Evolutionary conservation across 2,888 invertebrate genomes (phyloP).

Genomic region (Brenthis hecate): DNA sequence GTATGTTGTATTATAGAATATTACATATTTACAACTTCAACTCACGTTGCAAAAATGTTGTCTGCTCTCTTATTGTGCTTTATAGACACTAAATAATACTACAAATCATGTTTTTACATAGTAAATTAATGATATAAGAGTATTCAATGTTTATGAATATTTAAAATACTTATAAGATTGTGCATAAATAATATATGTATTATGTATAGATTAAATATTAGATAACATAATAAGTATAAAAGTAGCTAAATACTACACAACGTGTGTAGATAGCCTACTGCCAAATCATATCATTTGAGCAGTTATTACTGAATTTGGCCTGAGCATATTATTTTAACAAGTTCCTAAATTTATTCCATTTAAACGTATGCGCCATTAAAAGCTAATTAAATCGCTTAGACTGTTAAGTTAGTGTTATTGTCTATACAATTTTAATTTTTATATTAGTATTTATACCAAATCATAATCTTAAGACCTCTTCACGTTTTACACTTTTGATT

Average conservation of each 20-base stretch:
- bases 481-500: conserved; percentile 12
- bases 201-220: conserved; percentile 5
- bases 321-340: conserved; percentile 22
- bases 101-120: conserved; percentile 10
- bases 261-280: background rate
- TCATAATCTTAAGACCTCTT: background rate
- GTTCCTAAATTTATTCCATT: conserved; percentile 33
- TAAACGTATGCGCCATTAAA: conserved; percentile 7
- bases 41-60: background rate
- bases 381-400: conserved; percentile 11
- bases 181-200: conserved; percentile 5
- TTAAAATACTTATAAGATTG: background rate
- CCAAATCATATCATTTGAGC: conserved; percentile 7
- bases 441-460: conserved; percentile 5
- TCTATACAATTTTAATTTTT: conserved; percentile 2
- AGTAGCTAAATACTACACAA: background rate
- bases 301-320: conserved; percentile 14
- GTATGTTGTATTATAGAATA: background rate
- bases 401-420: conserved; percentile 5
- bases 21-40: background rate
- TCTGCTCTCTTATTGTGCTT: conserved; percentile 9
- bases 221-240: background rate
- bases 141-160: conserved; percentile 15
- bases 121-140: conserved; percentile 2
- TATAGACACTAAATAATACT: conserved; percentile 8